Conservation (phyloP, 2,113 vertebrate genomes). For the Tinamus guttatus region DNA sequence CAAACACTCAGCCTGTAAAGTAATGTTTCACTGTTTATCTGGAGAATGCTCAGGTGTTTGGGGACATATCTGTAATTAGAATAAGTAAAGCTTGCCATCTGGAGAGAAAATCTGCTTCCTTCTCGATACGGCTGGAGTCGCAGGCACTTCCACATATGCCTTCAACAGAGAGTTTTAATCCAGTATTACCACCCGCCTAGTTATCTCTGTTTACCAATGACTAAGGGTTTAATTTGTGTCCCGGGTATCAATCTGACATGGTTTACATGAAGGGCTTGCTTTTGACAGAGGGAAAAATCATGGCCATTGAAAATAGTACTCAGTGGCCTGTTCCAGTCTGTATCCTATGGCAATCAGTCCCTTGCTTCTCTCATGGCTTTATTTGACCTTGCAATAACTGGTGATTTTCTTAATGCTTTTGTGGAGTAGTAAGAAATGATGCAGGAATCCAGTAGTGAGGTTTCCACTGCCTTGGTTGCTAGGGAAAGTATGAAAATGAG, state of each 20-base stretch:
- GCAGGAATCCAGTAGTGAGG: neutral
- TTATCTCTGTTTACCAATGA: neutral
- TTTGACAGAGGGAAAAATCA: neutral
- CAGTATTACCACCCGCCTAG: neutral
- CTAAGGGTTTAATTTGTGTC: neutral
- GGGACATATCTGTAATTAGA: slow-evolving; percentile 8
- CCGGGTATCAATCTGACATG: neutral
- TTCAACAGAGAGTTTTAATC: neutral
- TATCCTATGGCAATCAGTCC: neutral
- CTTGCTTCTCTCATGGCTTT: neutral
- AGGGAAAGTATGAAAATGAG: neutral
- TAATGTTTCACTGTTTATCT: neutral
- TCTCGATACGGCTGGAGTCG: rapidly evolving
- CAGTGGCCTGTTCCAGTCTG: neutral
- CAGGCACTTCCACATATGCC: slow-evolving; percentile 6
- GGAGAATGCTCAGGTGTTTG: slow-evolving; percentile 19
- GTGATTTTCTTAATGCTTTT: neutral
- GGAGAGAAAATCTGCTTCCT: slow-evolving; percentile 37
- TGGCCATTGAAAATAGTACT: neutral
- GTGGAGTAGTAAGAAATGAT: neutral
- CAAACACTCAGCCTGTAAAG: neutral
- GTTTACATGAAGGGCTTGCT: neutral
- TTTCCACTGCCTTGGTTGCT: neutral
- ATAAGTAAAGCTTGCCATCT: slow-evolving; percentile 43
- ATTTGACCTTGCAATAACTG: neutral